A percentile compares a stretch with the other conserved stretches of the same genome.
Evolutionary conservation across 2,888 invertebrate species (phyloP).

Genomic region (Cryptocephalus moraei): DNA sequence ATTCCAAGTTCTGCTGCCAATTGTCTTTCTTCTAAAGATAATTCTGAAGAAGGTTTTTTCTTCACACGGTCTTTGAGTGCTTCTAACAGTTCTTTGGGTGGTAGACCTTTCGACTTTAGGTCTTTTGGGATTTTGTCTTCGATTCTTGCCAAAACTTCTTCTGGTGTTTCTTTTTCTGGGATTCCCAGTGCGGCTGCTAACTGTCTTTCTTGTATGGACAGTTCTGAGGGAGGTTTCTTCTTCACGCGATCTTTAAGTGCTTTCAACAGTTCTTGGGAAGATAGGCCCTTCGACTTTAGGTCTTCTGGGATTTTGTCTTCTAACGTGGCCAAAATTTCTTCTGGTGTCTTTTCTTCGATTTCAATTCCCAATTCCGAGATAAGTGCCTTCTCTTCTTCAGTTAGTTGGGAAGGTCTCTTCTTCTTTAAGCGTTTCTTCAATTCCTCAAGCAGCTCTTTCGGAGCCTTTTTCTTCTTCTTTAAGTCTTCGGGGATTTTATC

Average conservation of each 20-base stretch:
- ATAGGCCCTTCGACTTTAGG: not conserved
- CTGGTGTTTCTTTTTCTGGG: not conserved
- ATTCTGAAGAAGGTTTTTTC: no score
- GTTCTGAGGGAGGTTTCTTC: not conserved
- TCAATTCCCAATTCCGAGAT: not conserved
- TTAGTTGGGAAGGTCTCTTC: not conserved
- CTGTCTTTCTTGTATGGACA: no score
- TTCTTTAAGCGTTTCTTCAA: no score
- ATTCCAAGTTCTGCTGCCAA: no score
- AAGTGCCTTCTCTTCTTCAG: not conserved
- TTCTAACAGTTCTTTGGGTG: no score
- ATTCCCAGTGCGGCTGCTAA: not conserved
- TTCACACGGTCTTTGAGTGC: no score
- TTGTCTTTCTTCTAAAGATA: no score
- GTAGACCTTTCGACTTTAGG: not conserved
- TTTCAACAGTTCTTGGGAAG: no score
- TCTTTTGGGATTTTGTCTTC: not conserved
- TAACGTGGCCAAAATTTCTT: not conserved
- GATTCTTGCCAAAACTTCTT: not conserved
- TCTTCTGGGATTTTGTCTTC: not conserved
- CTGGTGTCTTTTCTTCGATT: not conserved
- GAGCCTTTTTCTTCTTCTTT: not conserved
- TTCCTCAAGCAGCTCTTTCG: not conserved
- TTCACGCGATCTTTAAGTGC: not conserved
- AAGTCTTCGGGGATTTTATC: not conserved